These are phyloP conservation scores for Enteromius fasciolatus DNA, from an alignment of 2,797 vertebrate genomes.

Conservation along the genomic window DNA sequence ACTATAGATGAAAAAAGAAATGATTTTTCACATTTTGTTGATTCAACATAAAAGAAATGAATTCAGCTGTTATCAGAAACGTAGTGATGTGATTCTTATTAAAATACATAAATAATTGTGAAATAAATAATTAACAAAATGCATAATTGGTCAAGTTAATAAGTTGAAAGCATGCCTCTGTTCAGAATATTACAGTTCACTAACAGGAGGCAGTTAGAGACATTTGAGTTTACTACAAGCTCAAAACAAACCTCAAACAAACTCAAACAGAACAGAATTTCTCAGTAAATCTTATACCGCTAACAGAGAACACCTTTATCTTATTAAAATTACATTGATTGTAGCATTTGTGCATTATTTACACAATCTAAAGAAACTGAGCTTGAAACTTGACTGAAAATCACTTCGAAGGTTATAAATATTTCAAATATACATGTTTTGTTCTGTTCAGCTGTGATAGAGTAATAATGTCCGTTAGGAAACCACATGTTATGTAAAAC, in stretches of 20 bases:
- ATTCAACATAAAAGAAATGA: not conserved
- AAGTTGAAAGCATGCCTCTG: conserved; percentile 30
- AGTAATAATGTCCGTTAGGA: conserved; percentile 3
- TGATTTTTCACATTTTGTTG: conserved; percentile 33
- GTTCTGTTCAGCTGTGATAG: conserved; percentile 12
- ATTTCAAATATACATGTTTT: conserved; percentile 6
- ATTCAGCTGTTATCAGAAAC: not conserved
- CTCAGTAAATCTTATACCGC: not conserved
- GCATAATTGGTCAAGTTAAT: conserved; percentile 57
- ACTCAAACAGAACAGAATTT: conserved; percentile 31
- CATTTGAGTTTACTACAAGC: conserved; percentile 48
- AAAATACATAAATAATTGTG: conserved; percentile 63
- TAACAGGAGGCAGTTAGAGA: conserved; percentile 45
- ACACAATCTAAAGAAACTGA: conserved; percentile 26
- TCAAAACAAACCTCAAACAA: conserved; percentile 42
- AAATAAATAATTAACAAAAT: conserved; percentile 65
- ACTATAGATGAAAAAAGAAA: conserved; percentile 6
- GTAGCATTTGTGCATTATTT: conserved; percentile 19
- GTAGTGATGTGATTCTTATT: conserved; percentile 19
- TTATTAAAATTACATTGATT: conserved; percentile 4
- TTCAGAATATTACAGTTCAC: conserved; percentile 25
- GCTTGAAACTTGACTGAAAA: not conserved
- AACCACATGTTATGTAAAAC: not conserved
- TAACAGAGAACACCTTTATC: not conserved
- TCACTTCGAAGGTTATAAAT: conserved; percentile 17